Evolutionary conservation across 2,113 vertebrate species (phyloP).

Genomic region (Bufo bufo): DNA sequence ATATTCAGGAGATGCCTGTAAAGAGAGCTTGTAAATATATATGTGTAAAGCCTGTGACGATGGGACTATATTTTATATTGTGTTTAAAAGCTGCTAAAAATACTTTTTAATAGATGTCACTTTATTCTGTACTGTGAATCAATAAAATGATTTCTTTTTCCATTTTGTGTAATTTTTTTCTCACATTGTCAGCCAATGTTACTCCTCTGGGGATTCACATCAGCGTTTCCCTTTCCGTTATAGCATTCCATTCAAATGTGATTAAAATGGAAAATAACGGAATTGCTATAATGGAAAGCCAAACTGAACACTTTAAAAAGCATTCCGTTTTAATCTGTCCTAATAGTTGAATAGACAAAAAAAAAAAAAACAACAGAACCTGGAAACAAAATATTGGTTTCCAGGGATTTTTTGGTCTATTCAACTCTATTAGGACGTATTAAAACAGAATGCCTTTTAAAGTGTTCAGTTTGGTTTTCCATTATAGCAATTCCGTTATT

Average conservation of each 20-base stretch:
- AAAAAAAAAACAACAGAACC: too few species aligned
- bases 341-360: too few species aligned
- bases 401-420: too few species aligned
- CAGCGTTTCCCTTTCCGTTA: not conserved
- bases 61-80: not conserved
- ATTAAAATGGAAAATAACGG: too few species aligned
- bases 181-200: not conserved
- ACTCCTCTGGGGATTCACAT: not conserved
- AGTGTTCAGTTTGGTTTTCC: too few species aligned
- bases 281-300: too few species aligned
- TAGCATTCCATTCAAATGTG: not conserved
- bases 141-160: slow-evolving; percentile 9
- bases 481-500: too few species aligned
- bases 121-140: not conserved
- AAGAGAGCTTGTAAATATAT: not conserved
- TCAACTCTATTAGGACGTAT: too few species aligned
- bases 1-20: not conserved
- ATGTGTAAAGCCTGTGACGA: not conserved
- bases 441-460: too few species aligned
- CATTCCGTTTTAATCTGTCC: too few species aligned
- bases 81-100: slow-evolving; percentile 7
- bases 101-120: not conserved
- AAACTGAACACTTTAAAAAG: too few species aligned
- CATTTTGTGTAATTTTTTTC: not conserved
- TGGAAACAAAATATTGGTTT: too few species aligned